These are phyloP conservation scores for Polyommatus iphigenia DNA, from an alignment of 2,888 invertebrate species.

Conservation along the genomic window DNA sequence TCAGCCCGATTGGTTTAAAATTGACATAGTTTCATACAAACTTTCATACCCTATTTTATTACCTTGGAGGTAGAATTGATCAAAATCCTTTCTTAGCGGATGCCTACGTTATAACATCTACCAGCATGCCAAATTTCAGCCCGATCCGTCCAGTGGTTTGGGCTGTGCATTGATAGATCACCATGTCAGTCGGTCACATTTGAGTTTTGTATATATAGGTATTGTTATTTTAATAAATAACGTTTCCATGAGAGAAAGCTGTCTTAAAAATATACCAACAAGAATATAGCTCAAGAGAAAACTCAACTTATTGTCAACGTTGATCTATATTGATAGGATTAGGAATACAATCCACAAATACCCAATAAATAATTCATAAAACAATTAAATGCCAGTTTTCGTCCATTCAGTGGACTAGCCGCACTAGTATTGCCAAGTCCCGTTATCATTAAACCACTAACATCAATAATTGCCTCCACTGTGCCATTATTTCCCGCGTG, in stretches of 20 bases:
- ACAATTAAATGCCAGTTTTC: slow-evolving; percentile 22
- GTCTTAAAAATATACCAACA: not conserved
- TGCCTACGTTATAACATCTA: too few relatives aligned
- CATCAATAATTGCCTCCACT: slow-evolving; percentile 23
- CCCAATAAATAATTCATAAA: slow-evolving; percentile 22
- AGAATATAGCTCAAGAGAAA: not conserved
- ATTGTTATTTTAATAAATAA: not conserved
- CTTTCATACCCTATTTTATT: too few relatives aligned
- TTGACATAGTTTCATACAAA: too few relatives aligned
- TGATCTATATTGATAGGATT: not conserved
- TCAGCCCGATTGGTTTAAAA: too few relatives aligned
- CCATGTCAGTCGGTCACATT: too few relatives aligned
- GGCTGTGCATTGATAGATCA: too few relatives aligned
- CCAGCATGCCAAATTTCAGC: too few relatives aligned
- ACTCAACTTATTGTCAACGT: not conserved
- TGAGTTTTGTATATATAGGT: too few relatives aligned
- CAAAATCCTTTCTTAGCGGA: too few relatives aligned
- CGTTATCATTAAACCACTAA: slow-evolving; percentile 29
- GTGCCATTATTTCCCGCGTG: slow-evolving; percentile 28
- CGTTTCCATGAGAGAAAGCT: not conserved
- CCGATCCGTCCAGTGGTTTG: too few relatives aligned
- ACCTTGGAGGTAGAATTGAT: too few relatives aligned
- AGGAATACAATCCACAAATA: not conserved
- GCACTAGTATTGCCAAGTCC: slow-evolving; percentile 18
- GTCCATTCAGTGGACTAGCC: slow-evolving; percentile 13